Evolutionary conservation across 2,888 invertebrate genomes (phyloP).

Genomic region (Gibbula magus): DNA sequence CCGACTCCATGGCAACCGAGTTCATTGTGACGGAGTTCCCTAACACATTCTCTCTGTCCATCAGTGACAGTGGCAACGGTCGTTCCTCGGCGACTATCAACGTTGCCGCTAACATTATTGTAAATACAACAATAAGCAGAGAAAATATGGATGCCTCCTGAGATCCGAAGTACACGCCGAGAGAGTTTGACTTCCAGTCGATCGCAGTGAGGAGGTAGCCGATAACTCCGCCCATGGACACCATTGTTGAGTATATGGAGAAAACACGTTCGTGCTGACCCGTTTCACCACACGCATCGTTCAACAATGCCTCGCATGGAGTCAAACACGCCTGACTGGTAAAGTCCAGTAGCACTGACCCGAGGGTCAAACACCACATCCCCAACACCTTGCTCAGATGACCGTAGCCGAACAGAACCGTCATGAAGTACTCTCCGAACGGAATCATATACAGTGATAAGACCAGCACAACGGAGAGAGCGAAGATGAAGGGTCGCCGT

Average conservation of each 20-base stretch:
- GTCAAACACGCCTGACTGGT: constrained; percentile 97
- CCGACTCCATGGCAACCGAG: background rate
- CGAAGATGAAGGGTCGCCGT: constrained; percentile 76
- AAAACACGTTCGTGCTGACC: constrained; percentile 94
- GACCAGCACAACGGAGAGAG: constrained; percentile 71
- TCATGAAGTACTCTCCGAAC: constrained; percentile 65
- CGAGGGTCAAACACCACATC: constrained; percentile 77
- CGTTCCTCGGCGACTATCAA: constrained; percentile 92
- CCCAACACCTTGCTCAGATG: constrained; percentile 51
- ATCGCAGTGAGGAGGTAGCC: constrained; percentile 86
- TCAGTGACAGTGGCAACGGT: constrained; percentile 76
- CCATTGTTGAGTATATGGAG: constrained; percentile 97
- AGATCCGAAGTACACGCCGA: constrained; percentile 82
- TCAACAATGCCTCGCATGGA: constrained; percentile 92
- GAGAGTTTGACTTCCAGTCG: constrained; percentile 89
- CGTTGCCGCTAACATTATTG: constrained; percentile 87
- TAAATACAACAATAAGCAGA: constrained; percentile 90
- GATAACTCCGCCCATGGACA: constrained; percentile 94
- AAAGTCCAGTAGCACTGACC: constrained; percentile 94
- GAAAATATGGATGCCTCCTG: constrained; percentile 95
- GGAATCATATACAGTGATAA: constrained; percentile 74
- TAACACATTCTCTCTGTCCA: background rate
- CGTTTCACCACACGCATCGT: constrained; percentile 90
- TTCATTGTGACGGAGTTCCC: background rate
- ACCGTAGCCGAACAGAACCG: constrained; percentile 51